Conservation (phyloP, 1,140 invertebrate species). For the Nasonia vitripennis region DNA sequence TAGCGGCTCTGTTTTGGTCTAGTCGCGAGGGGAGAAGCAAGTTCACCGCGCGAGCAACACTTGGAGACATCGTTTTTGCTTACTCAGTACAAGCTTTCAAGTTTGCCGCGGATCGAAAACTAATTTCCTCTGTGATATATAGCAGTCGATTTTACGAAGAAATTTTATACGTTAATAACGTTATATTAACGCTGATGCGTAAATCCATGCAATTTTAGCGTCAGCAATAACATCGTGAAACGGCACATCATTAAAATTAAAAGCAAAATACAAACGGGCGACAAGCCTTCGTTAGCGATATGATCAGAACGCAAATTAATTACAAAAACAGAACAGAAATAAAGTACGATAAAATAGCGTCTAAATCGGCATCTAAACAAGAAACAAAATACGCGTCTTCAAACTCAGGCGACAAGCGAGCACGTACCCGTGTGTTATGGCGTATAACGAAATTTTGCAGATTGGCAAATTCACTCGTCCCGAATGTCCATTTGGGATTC, state of each 20-base stretch:
- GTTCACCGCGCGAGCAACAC: background rate
- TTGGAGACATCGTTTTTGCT: conserved; percentile 10
- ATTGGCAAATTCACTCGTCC: conserved; percentile 7
- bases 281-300: no score
- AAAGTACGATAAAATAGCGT: no score
- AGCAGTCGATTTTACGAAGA: no score
- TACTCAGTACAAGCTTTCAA: background rate
- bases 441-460: background rate
- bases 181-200: no score
- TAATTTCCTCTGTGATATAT: background rate
- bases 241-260: no score
- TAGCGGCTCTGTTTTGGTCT: conserved; percentile 10
- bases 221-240: no score
- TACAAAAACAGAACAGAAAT: no score
- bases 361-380: background rate
- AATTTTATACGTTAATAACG: no score
- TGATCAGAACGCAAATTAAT: no score
- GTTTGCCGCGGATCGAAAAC: background rate
- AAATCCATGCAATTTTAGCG: no score
- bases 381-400: background rate
- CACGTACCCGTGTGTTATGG: background rate
- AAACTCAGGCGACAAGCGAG: background rate
- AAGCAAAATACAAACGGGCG: no score
- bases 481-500: conserved; percentile 35
- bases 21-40: background rate